These are phyloP conservation scores for Pygoscelis adeliae DNA, from an alignment of 2,113 vertebrate genomes.

Conservation along the genomic window DNA sequence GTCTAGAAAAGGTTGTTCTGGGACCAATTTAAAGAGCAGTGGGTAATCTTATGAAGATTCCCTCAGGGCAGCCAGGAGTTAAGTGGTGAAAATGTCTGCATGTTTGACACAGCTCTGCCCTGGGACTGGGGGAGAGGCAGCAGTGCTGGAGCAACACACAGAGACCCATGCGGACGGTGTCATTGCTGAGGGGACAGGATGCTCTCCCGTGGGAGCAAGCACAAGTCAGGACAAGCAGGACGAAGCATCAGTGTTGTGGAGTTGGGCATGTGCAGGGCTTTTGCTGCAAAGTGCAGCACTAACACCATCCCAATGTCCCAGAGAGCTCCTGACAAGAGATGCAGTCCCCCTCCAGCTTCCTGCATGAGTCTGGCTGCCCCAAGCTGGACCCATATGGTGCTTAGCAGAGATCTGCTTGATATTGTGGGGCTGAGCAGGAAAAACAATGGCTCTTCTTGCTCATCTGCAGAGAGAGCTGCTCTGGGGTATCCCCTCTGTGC, in stretches of 20 bases:
- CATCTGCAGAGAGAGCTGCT: background rate
- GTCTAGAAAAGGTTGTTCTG: conserved; percentile 32
- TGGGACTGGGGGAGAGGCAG: background rate
- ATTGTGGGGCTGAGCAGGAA: background rate
- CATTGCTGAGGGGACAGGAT: background rate
- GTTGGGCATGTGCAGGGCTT: background rate
- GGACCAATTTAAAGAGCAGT: conserved; percentile 31
- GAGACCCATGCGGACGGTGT: fast-evolving
- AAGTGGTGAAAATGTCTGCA: conserved; percentile 1
- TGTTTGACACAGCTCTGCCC: background rate
- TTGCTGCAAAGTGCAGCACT: background rate
- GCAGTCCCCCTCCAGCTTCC: too few species aligned
- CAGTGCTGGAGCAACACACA: background rate
- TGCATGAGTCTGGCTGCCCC: background rate
- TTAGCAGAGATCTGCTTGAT: background rate
- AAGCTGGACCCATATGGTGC: fast-evolving
- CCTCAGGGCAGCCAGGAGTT: background rate
- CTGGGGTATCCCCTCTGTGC: background rate
- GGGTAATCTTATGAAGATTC: background rate
- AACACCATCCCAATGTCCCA: background rate
- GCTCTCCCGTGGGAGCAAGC: background rate
- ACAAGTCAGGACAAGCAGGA: background rate
- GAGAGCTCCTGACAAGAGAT: background rate
- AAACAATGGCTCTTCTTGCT: background rate
- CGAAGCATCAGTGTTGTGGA: fast-evolving